These are phyloP conservation scores for Thecophora atra DNA, from an alignment of 2,888 invertebrate species.

Conservation along the genomic window DNA sequence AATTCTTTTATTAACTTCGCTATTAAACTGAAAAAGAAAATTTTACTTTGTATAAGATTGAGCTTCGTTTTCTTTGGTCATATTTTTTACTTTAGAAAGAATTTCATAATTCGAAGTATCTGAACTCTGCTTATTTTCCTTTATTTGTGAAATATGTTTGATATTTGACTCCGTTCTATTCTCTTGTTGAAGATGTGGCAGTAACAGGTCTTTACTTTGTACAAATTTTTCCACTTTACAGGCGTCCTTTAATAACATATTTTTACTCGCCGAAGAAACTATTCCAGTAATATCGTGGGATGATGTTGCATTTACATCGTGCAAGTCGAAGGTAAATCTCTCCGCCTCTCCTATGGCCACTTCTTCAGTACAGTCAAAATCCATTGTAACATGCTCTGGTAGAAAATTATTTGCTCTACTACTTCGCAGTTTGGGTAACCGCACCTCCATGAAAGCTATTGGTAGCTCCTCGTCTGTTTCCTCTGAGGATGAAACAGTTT, in stretches of 20 bases:
- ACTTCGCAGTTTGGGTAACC: conserved; percentile 18
- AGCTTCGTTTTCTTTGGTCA: background rate
- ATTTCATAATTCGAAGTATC: background rate
- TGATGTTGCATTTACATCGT: too few relatives aligned
- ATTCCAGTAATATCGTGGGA: background rate
- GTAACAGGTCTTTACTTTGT: background rate
- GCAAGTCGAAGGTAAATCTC: background rate
- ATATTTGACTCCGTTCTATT: background rate
- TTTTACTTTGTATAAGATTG: background rate
- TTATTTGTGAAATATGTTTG: background rate
- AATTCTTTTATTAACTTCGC: background rate
- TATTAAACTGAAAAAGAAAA: conserved; percentile 5
- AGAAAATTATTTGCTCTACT: conserved; percentile 10
- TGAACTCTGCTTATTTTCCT: background rate
- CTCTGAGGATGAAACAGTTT: background rate
- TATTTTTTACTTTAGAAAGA: background rate
- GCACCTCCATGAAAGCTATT: conserved; percentile 38
- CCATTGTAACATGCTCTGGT: conserved; percentile 19
- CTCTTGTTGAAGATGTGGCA: background rate
- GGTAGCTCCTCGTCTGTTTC: conserved; percentile 23
- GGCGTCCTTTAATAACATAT: background rate
- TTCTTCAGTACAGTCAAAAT: conserved; percentile 1
- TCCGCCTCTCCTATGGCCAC: background rate
- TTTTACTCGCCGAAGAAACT: background rate
- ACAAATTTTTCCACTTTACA: background rate